Evolutionary conservation across 2,113 vertebrate genomes (phyloP), one percentile per base, ranked within the genome.

Genomic region (Archilochus colubris): DNA sequence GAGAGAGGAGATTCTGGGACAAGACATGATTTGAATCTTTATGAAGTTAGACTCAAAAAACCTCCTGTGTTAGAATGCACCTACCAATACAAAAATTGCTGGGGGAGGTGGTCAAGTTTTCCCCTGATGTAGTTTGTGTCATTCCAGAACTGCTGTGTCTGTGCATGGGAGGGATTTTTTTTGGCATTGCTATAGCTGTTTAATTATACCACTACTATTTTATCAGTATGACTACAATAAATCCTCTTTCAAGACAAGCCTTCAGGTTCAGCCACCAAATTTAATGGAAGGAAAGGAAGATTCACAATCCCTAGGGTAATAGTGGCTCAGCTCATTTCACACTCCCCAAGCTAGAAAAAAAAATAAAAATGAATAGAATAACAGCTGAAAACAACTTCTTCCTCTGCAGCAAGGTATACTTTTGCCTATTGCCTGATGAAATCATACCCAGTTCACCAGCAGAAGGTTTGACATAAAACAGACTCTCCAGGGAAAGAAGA

Each of bases 401-500:
- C 51, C 19, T 55, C 53, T 81, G 44, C 69, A 88, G n/a, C 15
- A 6, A 68, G 68, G 44, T 46, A 75, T 15, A 63, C 59, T 63
- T 94, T 70, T 94, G 73, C 79, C 89, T 90, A 64, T 7, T 78
- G 64, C 53, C 50, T 72, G 40, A 78, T 83, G 64, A 91, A 96
- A 88, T 88, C 86, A 70, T 22, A 95, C 21, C 82, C 64, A 78
- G 68, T 16, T 67, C 85, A 59, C 43, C 73, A 90, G 68, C 57
- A 91, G 86, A 91, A 92, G 64, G 53, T 75, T 86, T 90, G 90
- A 83, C 68, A 91, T 68, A 91, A 95, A 93, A 61, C 36, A 78
- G 27, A 36, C 68, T 86, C 82, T 87, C 75, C 44, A 70, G 75
- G 72, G 73, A 74, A 85, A 79, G 54, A 85, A 67, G 33, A 91